Conservation (phyloP, 2,113 vertebrate genomes). For the Dendropsophus ebraccatus region DNA sequence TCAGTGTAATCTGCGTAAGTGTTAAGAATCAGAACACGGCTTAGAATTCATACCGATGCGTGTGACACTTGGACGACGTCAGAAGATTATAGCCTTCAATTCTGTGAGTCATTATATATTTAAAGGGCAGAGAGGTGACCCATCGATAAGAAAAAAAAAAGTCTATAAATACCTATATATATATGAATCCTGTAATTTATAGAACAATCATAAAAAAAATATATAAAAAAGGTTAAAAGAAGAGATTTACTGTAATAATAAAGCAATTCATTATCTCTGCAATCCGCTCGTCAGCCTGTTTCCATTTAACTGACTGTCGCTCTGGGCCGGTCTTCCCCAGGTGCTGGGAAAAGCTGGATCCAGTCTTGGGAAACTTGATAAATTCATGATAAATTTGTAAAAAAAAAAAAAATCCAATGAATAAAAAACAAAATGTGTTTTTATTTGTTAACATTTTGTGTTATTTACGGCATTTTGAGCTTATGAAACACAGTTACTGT, state of each 20-base stretch:
- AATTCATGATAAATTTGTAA: too few species aligned
- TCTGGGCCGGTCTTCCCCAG: too few species aligned
- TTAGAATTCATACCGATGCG: not conserved
- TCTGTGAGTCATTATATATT: constrained; percentile 1
- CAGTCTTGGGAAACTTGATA: too few species aligned
- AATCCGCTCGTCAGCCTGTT: too few species aligned
- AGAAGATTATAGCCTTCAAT: not conserved
- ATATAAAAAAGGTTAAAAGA: too few species aligned
- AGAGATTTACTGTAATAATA: too few species aligned
- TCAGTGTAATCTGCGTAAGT: constrained; percentile 25
- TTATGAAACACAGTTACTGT: not conserved
- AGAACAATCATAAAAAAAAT: too few species aligned
- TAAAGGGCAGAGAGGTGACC: not conserved
- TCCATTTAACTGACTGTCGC: too few species aligned
- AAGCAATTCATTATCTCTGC: too few species aligned
- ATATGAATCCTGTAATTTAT: too few species aligned
- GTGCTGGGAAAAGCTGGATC: too few species aligned
- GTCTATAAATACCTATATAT: too few species aligned
- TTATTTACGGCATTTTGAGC: not conserved
- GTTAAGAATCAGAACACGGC: constrained; percentile 11
- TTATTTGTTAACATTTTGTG: not conserved
- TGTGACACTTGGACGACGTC: not conserved
- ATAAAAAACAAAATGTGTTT: not conserved
- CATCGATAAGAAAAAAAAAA: not conserved
- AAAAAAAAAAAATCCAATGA: not conserved